These are phyloP conservation scores for Chiloscyllium punctatum DNA, from an alignment of 2,797 vertebrate genomes.

Conservation along the genomic window DNA sequence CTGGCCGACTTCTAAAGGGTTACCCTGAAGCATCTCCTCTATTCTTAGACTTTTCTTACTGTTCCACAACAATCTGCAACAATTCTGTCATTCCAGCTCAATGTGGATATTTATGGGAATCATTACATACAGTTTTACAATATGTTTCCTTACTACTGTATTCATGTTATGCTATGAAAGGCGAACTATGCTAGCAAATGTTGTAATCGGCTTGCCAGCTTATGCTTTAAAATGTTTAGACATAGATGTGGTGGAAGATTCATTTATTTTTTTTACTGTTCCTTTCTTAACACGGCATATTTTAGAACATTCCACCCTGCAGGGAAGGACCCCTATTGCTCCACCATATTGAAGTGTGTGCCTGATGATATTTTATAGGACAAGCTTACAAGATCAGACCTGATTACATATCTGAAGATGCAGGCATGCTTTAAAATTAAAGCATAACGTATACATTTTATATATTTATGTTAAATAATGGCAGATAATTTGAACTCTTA, in stretches of 20 bases:
- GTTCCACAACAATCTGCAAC: conserved; percentile 9
- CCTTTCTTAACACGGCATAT: conserved; percentile 31
- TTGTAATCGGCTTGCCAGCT: background rate
- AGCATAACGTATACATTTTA: background rate
- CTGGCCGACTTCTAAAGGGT: background rate
- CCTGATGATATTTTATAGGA: conserved; percentile 35
- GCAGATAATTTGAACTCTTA: background rate
- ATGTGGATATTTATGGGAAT: background rate
- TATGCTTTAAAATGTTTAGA: conserved; percentile 19
- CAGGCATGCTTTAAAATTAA: background rate
- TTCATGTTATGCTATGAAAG: conserved; percentile 2
- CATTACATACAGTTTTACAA: conserved; percentile 20
- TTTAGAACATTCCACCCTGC: conserved; percentile 35
- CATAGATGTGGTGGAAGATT: conserved; percentile 4
- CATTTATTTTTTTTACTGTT: conserved; percentile 34
- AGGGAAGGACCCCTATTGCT: conserved; percentile 36
- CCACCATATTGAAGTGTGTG: conserved; percentile 34
- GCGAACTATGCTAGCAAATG: background rate
- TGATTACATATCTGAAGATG: conserved; percentile 29
- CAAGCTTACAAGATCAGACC: conserved; percentile 31
- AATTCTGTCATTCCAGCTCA: background rate
- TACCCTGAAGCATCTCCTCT: background rate
- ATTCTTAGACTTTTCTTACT: background rate
- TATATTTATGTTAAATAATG: background rate
- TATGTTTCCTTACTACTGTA: background rate